These are phyloP conservation scores for Protodeltote pygarga DNA, from an alignment of 2,888 invertebrate genomes.

Conservation along the genomic window DNA sequence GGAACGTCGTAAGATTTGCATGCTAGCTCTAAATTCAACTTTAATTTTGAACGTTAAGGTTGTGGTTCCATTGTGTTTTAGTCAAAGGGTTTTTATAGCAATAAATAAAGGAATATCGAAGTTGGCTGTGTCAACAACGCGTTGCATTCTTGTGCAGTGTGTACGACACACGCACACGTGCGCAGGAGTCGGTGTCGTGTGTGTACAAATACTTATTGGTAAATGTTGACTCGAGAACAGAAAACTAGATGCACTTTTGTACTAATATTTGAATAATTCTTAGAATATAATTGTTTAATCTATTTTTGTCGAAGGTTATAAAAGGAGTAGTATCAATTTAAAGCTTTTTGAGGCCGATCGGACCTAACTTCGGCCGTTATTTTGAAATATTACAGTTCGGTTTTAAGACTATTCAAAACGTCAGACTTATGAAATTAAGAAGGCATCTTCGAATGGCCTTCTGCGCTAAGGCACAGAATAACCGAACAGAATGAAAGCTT, in stretches of 20 bases:
- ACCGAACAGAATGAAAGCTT: too few relatives aligned
- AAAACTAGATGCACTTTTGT: constrained; percentile 47
- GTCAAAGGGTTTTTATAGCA: constrained; percentile 81
- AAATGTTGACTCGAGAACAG: constrained; percentile 81
- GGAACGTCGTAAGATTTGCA: constrained; percentile 56
- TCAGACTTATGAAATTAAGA: too few relatives aligned
- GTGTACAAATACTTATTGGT: constrained; percentile 83
- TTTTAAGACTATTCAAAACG: too few relatives aligned
- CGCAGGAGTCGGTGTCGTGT: constrained; percentile 29
- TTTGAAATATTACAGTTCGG: too few relatives aligned
- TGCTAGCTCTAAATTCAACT: constrained; percentile 33
- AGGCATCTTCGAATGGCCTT: too few relatives aligned
- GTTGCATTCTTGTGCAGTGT: constrained; percentile 85
- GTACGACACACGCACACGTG: constrained; percentile 70
- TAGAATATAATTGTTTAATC: background rate
- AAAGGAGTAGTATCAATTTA: too few relatives aligned
- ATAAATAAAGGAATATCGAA: constrained; percentile 87
- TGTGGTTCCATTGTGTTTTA: constrained; percentile 27
- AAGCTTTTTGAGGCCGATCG: too few relatives aligned
- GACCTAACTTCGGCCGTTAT: too few relatives aligned
- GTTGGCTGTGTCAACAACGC: constrained; percentile 86
- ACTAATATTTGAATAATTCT: constrained; percentile 20
- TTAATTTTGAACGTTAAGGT: constrained; percentile 10
- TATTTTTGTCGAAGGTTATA: too few relatives aligned
- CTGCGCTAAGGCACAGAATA: too few relatives aligned